A percentile compares a stretch with the other conserved stretches of the same genome.
These are phyloP conservation scores for Limnephilus marmoratus DNA, from an alignment of 2,888 invertebrate genomes.

Conservation along the genomic window DNA sequence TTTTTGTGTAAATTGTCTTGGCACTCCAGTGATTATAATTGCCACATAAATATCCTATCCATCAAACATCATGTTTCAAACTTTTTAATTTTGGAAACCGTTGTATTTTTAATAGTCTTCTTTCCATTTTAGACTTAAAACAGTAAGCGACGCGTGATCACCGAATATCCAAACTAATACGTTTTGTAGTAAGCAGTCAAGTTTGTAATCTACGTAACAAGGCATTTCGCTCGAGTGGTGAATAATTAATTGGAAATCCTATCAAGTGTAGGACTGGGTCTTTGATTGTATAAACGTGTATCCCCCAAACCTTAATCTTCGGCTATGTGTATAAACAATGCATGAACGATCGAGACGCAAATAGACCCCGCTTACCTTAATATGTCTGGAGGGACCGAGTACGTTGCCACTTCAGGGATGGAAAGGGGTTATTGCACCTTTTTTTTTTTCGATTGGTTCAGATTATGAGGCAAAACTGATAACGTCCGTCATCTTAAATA, in stretches of 20 bases:
- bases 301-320: neutral
- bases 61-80: too few species aligned
- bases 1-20: too few species aligned
- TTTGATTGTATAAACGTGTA: slow-evolving; percentile 21
- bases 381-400: neutral
- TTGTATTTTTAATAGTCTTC: neutral
- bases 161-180: neutral
- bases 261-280: slow-evolving; percentile 9
- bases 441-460: neutral
- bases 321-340: neutral
- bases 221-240: neutral
- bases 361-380: neutral
- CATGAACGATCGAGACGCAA: neutral
- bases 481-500: too few species aligned
- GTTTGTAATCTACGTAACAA: neutral
- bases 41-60: too few species aligned
- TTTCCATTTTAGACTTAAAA: neutral
- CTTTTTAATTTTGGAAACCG: too few species aligned
- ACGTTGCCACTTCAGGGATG: neutral
- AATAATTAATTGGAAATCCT: slow-evolving; percentile 22
- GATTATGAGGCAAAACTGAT: too few species aligned
- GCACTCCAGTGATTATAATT: too few species aligned
- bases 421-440: neutral
- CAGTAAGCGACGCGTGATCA: neutral
- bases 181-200: neutral